phyloP scores from a whole-genome alignment of 1,140 invertebrate genomes.

The Neomicropteryx cornuta region DNA sequence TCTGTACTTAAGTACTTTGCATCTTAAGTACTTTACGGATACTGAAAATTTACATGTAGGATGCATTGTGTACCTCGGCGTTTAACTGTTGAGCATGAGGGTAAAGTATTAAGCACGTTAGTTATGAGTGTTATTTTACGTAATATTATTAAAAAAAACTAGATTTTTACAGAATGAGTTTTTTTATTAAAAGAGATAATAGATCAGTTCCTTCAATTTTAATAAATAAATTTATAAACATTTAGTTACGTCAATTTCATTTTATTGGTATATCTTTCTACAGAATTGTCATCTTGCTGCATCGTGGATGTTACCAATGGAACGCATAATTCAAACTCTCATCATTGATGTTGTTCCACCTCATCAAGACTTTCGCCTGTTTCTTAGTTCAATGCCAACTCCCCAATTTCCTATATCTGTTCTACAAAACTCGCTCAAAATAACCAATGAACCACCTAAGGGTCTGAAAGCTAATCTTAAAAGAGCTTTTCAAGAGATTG shows the following conservation, averaged over 20 bases:
- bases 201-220: too few relatives aligned
- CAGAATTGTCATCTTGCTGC: conserved; percentile 88
- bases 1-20: too few relatives aligned
- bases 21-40: too few relatives aligned
- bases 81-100: too few relatives aligned
- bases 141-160: too few relatives aligned
- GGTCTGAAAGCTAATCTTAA: conserved; percentile 73
- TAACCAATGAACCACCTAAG: conserved; percentile 87
- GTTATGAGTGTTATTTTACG: too few relatives aligned
- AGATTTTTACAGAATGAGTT: too few relatives aligned
- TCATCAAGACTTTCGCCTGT: conserved; percentile 68
- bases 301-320: conserved; percentile 77
- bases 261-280: conserved; percentile 16
- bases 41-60: too few relatives aligned
- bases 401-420: conserved; percentile 81
- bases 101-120: too few relatives aligned
- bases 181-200: too few relatives aligned
- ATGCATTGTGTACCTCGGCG: too few relatives aligned
- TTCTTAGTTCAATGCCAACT: conserved; percentile 78
- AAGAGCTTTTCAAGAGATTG: conserved; percentile 66
- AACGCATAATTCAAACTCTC: conserved; percentile 58
- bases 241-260: background rate
- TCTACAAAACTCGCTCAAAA: conserved; percentile 85
- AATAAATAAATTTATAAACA: conserved; percentile 16
- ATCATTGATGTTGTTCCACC: conserved; percentile 47